Percentiles rank a stretch among this genome's conserved stretches.
These are phyloP conservation scores for Parasteatoda lunata DNA, from an alignment of 2,888 invertebrate species.

Conservation along the genomic window DNA sequence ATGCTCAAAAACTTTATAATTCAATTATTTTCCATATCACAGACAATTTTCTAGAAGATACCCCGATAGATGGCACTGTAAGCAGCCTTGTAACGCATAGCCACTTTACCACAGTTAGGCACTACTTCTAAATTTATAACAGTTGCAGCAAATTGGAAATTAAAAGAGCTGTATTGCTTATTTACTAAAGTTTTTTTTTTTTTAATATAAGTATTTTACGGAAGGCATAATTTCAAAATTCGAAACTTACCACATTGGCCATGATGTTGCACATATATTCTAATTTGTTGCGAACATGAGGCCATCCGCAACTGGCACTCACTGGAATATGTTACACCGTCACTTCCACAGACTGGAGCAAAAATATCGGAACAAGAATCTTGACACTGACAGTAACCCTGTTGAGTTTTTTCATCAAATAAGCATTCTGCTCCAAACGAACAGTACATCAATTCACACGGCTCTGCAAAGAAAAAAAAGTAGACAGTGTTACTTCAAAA, in stretches of 20 bases:
- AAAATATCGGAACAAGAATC: conserved; percentile 75
- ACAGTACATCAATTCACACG: conserved; percentile 77
- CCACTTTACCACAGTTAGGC: no score
- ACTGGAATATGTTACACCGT: conserved; percentile 82
- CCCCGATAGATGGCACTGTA: no score
- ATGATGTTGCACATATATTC: conserved; percentile 82
- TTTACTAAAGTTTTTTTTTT: no score
- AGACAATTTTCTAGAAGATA: no score
- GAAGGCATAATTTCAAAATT: not conserved
- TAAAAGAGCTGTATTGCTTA: no score
- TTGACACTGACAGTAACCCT: conserved; percentile 87
- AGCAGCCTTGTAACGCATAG: no score
- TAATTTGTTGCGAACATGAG: conserved; percentile 84
- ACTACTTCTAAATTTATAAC: no score
- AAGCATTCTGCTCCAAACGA: conserved; percentile 87
- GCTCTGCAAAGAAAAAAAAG: conserved; percentile 30
- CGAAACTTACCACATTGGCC: conserved; percentile 86
- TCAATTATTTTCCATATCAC: no score
- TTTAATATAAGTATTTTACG: no score
- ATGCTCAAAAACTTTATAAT: no score
- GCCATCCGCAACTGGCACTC: conserved; percentile 86
- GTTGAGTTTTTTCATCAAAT: conserved; percentile 80
- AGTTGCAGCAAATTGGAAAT: no score
- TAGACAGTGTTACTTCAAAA: no score
- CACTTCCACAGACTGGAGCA: conserved; percentile 82